phyloP scores from a whole-genome alignment of 2,888 invertebrate species.

The Phortica magna region DNA sequence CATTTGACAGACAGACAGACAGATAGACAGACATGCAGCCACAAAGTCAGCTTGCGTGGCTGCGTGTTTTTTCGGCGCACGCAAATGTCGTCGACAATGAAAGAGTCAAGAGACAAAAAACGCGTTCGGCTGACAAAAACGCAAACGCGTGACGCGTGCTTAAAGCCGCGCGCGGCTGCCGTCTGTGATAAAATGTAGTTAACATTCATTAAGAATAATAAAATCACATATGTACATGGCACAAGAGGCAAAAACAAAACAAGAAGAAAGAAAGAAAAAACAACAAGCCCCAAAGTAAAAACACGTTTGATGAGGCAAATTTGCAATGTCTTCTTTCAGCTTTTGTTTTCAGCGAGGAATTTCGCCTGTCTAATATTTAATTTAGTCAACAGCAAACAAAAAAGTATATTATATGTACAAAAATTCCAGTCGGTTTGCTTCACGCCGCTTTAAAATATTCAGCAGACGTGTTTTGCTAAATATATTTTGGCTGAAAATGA shows the following conservation, averaged over 20 bases:
- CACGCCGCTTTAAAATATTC: conserved; percentile 50
- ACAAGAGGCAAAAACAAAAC: conserved; percentile 37
- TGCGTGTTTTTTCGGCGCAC: neutral
- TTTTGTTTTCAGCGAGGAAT: conserved; percentile 35
- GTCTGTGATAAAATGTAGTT: conserved; percentile 67
- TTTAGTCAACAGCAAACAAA: conserved; percentile 40
- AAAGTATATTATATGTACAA: conserved; percentile 29
- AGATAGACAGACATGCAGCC: neutral
- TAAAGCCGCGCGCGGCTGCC: conserved; percentile 40
- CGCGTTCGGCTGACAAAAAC: neutral
- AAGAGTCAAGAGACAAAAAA: neutral
- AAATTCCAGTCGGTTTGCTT: conserved; percentile 62
- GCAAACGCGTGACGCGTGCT: conserved; percentile 61
- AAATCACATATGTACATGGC: conserved; percentile 51
- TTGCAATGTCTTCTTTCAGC: conserved; percentile 26
- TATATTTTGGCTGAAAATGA: conserved; percentile 29
- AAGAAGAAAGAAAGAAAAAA: conserved; percentile 23
- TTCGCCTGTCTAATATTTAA: conserved; percentile 39
- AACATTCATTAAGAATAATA: conserved; percentile 73
- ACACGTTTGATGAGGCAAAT: conserved; percentile 58
- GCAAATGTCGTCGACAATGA: conserved; percentile 7
- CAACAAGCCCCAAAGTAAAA: conserved; percentile 35
- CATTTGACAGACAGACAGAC: neutral
- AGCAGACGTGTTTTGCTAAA: conserved; percentile 49
- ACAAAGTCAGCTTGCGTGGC: neutral